These are phyloP conservation scores for Apteryx mantelli DNA, from an alignment of 2,113 vertebrate genomes.

Conservation along the genomic window DNA sequence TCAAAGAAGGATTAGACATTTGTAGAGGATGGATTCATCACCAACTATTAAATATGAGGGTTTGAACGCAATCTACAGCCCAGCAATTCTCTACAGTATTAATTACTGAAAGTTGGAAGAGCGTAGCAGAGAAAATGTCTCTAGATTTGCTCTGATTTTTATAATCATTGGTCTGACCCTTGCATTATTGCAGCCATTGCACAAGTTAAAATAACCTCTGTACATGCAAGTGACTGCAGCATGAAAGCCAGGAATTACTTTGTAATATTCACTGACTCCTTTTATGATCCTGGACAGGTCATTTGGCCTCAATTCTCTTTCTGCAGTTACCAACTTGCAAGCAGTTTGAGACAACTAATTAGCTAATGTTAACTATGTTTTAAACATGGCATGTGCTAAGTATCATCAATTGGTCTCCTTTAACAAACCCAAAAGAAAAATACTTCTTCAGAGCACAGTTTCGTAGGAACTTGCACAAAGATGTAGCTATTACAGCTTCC, in stretches of 20 bases:
- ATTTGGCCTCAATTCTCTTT: not conserved
- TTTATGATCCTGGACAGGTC: not conserved
- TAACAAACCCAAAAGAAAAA: not conserved
- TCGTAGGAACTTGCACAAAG: not conserved
- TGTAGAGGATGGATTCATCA: not conserved
- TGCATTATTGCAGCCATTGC: not conserved
- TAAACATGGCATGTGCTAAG: not conserved
- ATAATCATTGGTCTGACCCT: not conserved
- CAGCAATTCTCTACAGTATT: not conserved
- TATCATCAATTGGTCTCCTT: not conserved
- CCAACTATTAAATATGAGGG: not conserved
- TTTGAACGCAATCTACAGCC: not conserved
- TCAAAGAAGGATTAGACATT: not conserved
- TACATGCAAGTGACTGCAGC: not conserved
- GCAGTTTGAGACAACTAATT: not conserved
- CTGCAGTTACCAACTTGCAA: not conserved
- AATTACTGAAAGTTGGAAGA: not conserved
- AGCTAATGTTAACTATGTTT: not conserved
- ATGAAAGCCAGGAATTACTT: not conserved
- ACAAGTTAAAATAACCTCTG: slow-evolving; percentile 3
- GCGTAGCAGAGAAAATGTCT: not conserved
- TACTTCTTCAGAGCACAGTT: not conserved
- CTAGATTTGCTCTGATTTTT: not conserved
- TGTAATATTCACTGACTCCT: not conserved
- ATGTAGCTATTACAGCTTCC: not conserved